These are phyloP conservation scores for Caenorhabditis elegans DNA, from an alignment of 1,140 invertebrate genomes.

Conservation along the genomic window WBcel235 BX284605.5:4991501-4992000, in stretches of 20 bases:
- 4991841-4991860: no score
- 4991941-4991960: no score
- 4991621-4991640: constrained; percentile 64
- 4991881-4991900: no score
- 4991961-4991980: no score
- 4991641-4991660: constrained; percentile 67
- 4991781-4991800: no score
- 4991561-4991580: not conserved
- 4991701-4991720: constrained; percentile 38
- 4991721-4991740: constrained; percentile 71
- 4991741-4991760: constrained; percentile 70
- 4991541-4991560: not conserved
- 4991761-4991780: no score
- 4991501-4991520: constrained; percentile 12
- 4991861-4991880: no score
- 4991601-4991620: not conserved
- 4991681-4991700: constrained; percentile 26
- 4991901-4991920: no score
- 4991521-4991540: constrained; percentile 9
- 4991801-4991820: no score
- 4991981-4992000: no score
- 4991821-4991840: no score
- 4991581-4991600: not conserved
- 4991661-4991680: constrained; percentile 26
- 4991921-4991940: no score